A percentile compares a stretch with the other conserved stretches of the same genome.
phyloP scores from a whole-genome alignment of 2,113 vertebrate species.

The Channa maculata region DNA sequence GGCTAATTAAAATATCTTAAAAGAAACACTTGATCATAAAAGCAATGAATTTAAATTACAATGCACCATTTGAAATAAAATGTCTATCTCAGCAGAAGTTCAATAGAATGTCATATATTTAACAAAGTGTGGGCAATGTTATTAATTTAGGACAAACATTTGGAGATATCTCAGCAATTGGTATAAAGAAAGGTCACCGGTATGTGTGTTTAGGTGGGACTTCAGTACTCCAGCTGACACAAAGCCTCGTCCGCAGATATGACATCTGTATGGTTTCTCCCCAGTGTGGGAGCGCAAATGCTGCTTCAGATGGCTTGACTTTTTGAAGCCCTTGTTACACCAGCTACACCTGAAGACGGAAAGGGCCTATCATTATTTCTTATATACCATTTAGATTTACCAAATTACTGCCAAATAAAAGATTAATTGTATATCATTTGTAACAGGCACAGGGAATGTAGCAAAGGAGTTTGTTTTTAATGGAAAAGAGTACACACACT shows the following conservation, averaged over 20 bases:
- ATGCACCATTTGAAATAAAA: not conserved
- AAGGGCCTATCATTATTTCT: not conserved
- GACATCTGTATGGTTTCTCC: constrained; percentile 95
- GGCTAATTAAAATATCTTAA: not conserved
- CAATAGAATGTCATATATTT: not conserved
- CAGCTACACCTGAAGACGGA: constrained; percentile 87
- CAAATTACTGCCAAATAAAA: not conserved
- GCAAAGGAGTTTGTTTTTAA: not conserved
- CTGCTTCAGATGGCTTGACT: constrained; percentile 98
- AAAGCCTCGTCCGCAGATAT: constrained; percentile 92
- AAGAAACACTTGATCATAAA: too few relatives aligned
- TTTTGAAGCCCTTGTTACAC: constrained; percentile 96
- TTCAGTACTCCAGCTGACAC: constrained; percentile 97
- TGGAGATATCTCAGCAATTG: not conserved
- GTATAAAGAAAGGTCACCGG: constrained; percentile 82
- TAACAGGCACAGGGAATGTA: not conserved
- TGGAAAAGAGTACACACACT: not conserved
- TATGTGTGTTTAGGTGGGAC: constrained; percentile 97
- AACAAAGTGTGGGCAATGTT: not conserved
- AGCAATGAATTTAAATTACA: not conserved
- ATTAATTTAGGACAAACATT: not conserved
- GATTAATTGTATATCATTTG: not conserved
- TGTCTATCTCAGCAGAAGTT: not conserved
- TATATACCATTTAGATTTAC: too few relatives aligned
- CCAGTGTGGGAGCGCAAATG: constrained; percentile 97